Percentiles rank a stretch among this genome's conserved stretches.
phyloP scores from a whole-genome alignment of 1,140 invertebrate genomes.

The Papilio aristodemus region DNA sequence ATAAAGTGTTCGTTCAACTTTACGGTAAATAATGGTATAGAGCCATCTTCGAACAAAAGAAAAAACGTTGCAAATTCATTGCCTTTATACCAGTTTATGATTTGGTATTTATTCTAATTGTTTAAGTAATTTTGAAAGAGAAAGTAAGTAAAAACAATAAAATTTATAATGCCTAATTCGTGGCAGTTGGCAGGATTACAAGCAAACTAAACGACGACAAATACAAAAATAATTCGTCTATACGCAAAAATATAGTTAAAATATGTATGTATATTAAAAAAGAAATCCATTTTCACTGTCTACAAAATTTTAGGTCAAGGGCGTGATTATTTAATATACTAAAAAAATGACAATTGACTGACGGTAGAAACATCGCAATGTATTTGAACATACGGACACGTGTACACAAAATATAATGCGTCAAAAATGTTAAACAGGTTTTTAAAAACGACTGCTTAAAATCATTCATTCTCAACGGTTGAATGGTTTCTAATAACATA shows the following conservation, averaged over 20 bases:
- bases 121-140: no score
- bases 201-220: no score
- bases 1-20: slow-evolving; percentile 7
- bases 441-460: slow-evolving; percentile 58
- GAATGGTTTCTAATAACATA: slow-evolving; percentile 55
- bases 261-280: no score
- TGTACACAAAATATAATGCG: slow-evolving; percentile 37
- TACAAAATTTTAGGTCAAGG: not conserved
- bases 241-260: no score
- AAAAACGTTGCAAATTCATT: not conserved
- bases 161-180: no score
- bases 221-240: no score
- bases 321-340: not conserved
- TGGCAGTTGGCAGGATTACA: no score
- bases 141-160: no score
- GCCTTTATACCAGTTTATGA: not conserved
- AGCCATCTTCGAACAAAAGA: not conserved
- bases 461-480: slow-evolving; percentile 67
- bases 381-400: slow-evolving; percentile 5
- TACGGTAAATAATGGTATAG: not conserved
- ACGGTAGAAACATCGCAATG: not conserved
- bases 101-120: not conserved
- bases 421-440: slow-evolving; percentile 59
- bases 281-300: no score
- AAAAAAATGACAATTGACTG: not conserved